phyloP scores from a whole-genome alignment of 2,113 vertebrate genomes.

The Lonchura striata region DNA sequence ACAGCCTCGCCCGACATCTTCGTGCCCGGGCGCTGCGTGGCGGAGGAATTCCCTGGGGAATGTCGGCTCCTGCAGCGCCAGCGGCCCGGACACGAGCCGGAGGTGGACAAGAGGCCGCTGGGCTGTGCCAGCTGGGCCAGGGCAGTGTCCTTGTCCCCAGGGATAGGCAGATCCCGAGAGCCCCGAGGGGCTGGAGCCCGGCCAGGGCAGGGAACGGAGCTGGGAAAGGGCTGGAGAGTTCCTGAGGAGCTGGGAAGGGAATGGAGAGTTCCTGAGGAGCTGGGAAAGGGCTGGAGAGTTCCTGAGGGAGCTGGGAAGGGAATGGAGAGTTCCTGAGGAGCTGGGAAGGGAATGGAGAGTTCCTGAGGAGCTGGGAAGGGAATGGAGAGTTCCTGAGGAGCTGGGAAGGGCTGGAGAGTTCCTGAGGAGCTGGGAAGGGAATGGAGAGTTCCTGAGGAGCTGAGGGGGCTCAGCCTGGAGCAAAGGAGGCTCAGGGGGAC shows the following conservation, averaged over 20 bases:
- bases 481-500: too few relatives aligned
- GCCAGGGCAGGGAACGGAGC: not conserved
- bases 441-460: too few relatives aligned
- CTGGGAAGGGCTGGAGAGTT: too few relatives aligned
- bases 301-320: too few relatives aligned
- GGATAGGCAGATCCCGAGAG: not conserved
- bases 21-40: accelerated
- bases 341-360: too few relatives aligned
- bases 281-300: too few relatives aligned
- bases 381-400: not conserved
- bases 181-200: not conserved
- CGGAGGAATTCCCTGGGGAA: too few relatives aligned
- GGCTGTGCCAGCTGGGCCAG: not conserved
- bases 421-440: too few relatives aligned
- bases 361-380: not conserved
- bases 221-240: too few relatives aligned
- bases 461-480: too few relatives aligned
- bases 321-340: not conserved
- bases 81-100: not conserved
- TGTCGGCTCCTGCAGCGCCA: too few relatives aligned
- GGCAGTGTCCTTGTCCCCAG: not conserved
- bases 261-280: not conserved
- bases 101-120: not conserved
- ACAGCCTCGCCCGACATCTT: not conserved
- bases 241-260: not conserved